phyloP scores from a whole-genome alignment of 92 coral and sea anemone species.

The Galaxea fascicularis region DNA sequence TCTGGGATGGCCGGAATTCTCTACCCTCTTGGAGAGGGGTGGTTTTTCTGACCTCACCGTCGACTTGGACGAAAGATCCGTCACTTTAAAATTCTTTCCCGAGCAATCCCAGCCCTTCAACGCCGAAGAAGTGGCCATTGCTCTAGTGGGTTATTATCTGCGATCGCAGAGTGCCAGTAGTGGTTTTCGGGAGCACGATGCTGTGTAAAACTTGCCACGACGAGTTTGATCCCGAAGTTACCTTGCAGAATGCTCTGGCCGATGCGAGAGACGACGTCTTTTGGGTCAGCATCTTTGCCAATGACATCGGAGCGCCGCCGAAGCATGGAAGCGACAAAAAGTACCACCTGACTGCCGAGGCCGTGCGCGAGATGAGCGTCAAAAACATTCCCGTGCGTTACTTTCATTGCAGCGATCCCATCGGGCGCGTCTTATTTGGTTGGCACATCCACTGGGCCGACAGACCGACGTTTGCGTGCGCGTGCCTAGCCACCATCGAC shows the following conservation, averaged over 20 bases:
- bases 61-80: background rate
- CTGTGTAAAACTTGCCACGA: constrained; percentile 4
- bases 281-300: constrained; percentile 15
- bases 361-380: background rate
- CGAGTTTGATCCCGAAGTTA: background rate
- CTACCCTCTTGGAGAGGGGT: background rate
- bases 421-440: constrained; percentile 2
- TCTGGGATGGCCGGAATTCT: background rate
- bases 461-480: background rate
- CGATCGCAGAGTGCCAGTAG: background rate
- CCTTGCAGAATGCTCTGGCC: background rate
- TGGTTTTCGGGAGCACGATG: background rate
- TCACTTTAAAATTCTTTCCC: background rate
- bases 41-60: background rate
- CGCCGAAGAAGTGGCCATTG: background rate
- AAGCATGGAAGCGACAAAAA: background rate
- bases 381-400: background rate
- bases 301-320: background rate
- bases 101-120: background rate
- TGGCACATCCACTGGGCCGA: constrained; percentile 21
- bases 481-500: background rate
- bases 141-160: constrained; percentile 7
- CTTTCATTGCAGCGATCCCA: background rate
- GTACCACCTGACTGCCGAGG: background rate
- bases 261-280: background rate